Evolutionary conservation across 1,140 invertebrate genomes (phyloP).

Genomic region (Drosophila nannoptera): DNA sequence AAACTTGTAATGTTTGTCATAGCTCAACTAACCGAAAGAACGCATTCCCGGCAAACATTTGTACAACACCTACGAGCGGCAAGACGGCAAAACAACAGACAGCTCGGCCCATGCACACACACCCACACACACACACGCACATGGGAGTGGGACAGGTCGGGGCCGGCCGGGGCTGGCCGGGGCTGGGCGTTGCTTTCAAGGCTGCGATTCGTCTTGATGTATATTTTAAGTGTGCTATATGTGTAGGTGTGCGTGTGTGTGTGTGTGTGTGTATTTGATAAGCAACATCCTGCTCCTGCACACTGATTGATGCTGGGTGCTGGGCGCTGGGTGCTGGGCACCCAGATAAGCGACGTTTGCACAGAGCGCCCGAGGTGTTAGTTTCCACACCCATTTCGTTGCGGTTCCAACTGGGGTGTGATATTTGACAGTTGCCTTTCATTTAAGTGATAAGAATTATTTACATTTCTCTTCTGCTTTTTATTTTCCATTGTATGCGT

Average conservation of each 20-base stretch:
- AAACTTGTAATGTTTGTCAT: slow-evolving; percentile 56
- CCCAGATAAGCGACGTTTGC: slow-evolving; percentile 58
- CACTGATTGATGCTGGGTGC: slow-evolving; percentile 40
- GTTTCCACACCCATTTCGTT: slow-evolving; percentile 55
- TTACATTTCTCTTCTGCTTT: slow-evolving; percentile 50
- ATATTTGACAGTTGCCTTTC: slow-evolving; percentile 67
- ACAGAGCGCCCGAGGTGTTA: slow-evolving; percentile 58
- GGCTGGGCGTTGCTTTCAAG: slow-evolving; percentile 42
- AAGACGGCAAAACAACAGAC: slow-evolving; percentile 27
- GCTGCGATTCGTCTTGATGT: slow-evolving; percentile 35
- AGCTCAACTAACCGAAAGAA: slow-evolving; percentile 24
- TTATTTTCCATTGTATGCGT: slow-evolving; percentile 5
- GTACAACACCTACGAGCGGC: slow-evolving; percentile 62
- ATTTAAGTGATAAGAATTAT: slow-evolving; percentile 70
- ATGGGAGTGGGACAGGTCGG: too few species aligned
- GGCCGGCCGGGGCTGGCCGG: slow-evolving; percentile 22
- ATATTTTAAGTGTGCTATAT: slow-evolving; percentile 41
- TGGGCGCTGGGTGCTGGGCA: slow-evolving; percentile 28
- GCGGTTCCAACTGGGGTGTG: slow-evolving; percentile 54
- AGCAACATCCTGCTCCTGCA: slow-evolving; percentile 50
- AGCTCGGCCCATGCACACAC: too few species aligned
- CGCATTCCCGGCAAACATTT: slow-evolving; percentile 66
- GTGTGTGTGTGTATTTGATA: slow-evolving; percentile 48
- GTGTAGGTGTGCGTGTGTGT: slow-evolving; percentile 1
- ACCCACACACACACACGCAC: too few species aligned